Evolutionary conservation across 2,797 vertebrate species (phyloP), one percentile per base, ranked within the genome.

Genomic region (Sternotherus odoratus): DNA sequence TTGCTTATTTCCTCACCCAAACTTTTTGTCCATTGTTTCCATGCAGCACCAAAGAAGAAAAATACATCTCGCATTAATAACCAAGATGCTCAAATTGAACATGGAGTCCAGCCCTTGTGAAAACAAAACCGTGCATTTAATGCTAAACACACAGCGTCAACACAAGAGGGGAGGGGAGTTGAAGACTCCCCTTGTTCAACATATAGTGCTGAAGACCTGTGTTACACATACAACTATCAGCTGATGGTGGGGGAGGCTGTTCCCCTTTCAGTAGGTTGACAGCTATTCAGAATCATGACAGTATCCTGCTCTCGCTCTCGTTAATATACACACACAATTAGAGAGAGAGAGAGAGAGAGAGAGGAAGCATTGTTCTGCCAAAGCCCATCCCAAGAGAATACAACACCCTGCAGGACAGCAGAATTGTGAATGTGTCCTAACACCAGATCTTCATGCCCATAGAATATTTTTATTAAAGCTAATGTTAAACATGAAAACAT

Each of bases 241-340:
- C 94, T 95, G 90, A 66, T 87, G 87, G 94, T 94, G 95, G 86
- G 95, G 87, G 83, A 95, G 89, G 53, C 94, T 97, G 92, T 94
- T 92, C 95, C 92, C 94, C 93, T 87, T 95, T 36, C 63, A 66
- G 60, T 36, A 17, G n/a, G 63, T 36, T 66, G 63, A 95, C 94
- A 94, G 84, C 87, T 87, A 77, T 88, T 93, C 88, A 83, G 96
- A 96, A 96, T 96, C 95, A 95, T 94, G 93, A 95, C 96, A 95
- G 95, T 95, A 96, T 94, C 92, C 89, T 93, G 90, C 72, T 86
- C 82, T 1, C 89, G 21, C 53, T 94, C 89, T 69, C 86, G 85
- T 92, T 91, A 11, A 0, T 60, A 0, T 92, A 91, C 93, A 63
- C 63, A 69, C 19, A 69, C 21, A 69, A 69, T 39, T 23, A 36